Conservation (phyloP, 1,140 invertebrate genomes). For the Ladona fulva region DNA sequence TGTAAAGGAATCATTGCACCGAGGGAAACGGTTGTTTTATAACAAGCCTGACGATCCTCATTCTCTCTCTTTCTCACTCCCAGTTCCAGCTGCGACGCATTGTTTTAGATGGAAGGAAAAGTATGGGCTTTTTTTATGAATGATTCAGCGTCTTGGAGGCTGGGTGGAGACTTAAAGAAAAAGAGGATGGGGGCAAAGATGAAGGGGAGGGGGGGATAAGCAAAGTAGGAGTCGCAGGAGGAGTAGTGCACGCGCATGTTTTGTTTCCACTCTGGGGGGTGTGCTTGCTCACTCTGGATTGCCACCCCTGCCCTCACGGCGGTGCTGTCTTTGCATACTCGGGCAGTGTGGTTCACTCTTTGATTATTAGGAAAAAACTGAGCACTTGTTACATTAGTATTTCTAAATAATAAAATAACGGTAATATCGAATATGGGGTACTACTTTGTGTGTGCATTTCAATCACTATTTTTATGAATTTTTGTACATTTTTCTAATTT, state of each 20-base stretch:
- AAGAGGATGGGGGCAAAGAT: not conserved
- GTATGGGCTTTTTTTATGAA: no score
- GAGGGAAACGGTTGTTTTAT: no score
- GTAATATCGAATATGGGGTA: conserved; percentile 24
- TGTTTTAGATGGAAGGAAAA: no score
- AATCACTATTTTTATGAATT: conserved; percentile 28
- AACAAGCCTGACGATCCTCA: no score
- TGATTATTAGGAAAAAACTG: conserved; percentile 7
- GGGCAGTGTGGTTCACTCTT: conserved; percentile 5
- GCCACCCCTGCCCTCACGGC: not conserved
- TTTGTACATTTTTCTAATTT: conserved; percentile 28
- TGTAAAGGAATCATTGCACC: no score
- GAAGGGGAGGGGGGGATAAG: not conserved
- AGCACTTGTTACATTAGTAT: conserved; percentile 10
- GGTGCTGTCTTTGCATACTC: conserved; percentile 7
- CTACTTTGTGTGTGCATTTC: conserved; percentile 25
- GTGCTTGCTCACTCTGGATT: not conserved
- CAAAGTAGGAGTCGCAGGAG: not conserved
- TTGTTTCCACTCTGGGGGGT: conserved; percentile 2
- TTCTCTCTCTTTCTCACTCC: no score
- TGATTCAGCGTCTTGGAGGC: not conserved
- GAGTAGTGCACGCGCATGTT: not conserved
- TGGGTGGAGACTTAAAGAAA: not conserved
- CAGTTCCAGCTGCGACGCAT: no score
- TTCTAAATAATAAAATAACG: conserved; percentile 19